Evolutionary conservation across 1,140 invertebrate species (phyloP), one percentile per base, ranked within the genome.

Genomic region (Heliconius hermathena): DNA sequence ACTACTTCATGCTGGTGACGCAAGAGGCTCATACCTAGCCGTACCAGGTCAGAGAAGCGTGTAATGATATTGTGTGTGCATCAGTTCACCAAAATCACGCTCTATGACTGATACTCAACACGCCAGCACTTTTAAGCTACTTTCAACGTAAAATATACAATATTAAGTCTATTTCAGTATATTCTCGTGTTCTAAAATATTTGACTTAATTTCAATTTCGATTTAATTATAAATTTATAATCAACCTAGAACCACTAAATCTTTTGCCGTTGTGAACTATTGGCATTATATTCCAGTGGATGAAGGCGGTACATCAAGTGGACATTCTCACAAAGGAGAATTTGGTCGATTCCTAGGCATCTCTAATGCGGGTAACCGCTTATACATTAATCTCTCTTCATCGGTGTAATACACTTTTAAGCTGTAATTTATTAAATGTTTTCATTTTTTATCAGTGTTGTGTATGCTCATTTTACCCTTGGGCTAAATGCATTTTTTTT

Each of bases 11-110:
- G 94, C 95, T 77, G 94, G 95, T 89, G 96, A 97, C 92, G 95
- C 96, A 89, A 96, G 97, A 94, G 97, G 97, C 92, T 96, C 96
- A 86, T 97, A 97, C 95, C 95, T 97, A 89, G 96, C 97, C 82
- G 96, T 97, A 91, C 96, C 97, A 97, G 97, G 96, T 97, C 96
- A 95, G 95, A 91, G 77, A 85, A 84, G 81, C 85, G 85, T 86
- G 87, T 80, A 82, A 82, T 81, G 83, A 78, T 74, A 89, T 89
- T 82, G 82, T 81, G 85, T 88, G 87, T 87, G 85, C 78, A 85
- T 72, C 78, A 85, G 80, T 84, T 87, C 87, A 90, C 87, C 81
- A 82, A 84, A 84, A 36, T 88, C 91, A 93, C 91, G 84, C 83
- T 82, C 78, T 88, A 81, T 86, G 81, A 84, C 81, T 83, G 81